Conservation (phyloP, 1,140 invertebrate genomes). For the Drosophila murphyi region DNA sequence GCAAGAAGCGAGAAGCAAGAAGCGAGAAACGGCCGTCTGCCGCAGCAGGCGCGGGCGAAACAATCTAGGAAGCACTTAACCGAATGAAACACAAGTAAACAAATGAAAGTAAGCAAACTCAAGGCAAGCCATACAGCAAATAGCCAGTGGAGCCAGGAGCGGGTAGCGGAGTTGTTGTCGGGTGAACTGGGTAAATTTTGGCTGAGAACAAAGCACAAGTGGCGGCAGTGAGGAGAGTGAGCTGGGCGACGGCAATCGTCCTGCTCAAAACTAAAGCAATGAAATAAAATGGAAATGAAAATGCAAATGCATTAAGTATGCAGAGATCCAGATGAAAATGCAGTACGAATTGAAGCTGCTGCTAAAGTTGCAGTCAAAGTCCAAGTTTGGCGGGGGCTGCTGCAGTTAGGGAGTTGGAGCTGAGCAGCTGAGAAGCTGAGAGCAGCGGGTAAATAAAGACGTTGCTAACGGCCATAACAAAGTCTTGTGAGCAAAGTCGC, state of each 20-base stretch:
- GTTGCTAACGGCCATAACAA: slow-evolving; percentile 74
- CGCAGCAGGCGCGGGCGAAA: slow-evolving; percentile 56
- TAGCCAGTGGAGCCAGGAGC: slow-evolving; percentile 33
- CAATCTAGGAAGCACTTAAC: slow-evolving; percentile 82
- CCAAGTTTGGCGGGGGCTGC: neutral
- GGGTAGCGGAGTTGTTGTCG: neutral
- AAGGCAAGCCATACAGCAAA: slow-evolving; percentile 72
- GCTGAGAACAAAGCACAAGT: slow-evolving; percentile 30
- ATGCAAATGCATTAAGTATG: slow-evolving; percentile 80
- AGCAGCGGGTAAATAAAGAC: slow-evolving; percentile 63
- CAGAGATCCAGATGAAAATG: slow-evolving; percentile 37
- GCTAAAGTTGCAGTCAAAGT: slow-evolving; percentile 15
- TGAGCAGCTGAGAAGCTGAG: neutral
- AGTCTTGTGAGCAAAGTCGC: slow-evolving; percentile 38
- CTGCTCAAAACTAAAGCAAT: slow-evolving; percentile 71
- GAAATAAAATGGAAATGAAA: slow-evolving; percentile 77
- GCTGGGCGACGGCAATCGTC: too few species aligned
- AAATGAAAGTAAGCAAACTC: slow-evolving; percentile 77
- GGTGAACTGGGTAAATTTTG: slow-evolving; percentile 8
- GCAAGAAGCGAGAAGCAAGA: neutral
- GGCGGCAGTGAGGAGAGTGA: neutral
- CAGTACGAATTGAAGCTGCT: slow-evolving; percentile 17
- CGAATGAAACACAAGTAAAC: slow-evolving; percentile 82
- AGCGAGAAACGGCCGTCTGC: slow-evolving; percentile 25
- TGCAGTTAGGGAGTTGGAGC: slow-evolving; percentile 4